A percentile compares a stretch with the other conserved stretches of the same genome.
phyloP scores from a whole-genome alignment of 2,113 vertebrate genomes.

The Meleagris gallopavo region DNA sequence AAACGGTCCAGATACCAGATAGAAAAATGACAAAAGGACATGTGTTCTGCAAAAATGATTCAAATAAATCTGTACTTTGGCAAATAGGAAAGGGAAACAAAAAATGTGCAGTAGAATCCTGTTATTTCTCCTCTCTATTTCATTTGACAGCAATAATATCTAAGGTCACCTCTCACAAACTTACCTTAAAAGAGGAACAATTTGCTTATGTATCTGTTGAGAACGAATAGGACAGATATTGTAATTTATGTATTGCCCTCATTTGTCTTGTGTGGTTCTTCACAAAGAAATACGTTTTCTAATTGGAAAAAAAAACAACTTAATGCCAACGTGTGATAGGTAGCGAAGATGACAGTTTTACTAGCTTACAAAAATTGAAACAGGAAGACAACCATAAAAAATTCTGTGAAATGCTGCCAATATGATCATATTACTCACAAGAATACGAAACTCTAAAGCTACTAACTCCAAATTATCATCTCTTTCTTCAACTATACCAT shows the following conservation, averaged over 20 bases:
- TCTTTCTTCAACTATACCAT: neutral
- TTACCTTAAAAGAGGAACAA: neutral
- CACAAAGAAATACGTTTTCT: neutral
- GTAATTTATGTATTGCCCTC: neutral
- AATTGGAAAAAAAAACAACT: neutral
- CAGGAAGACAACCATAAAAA: neutral
- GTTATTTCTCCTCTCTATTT: neutral
- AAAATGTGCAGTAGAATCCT: neutral
- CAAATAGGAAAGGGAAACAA: conserved; percentile 17
- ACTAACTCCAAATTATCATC: neutral
- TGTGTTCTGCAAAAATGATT: conserved; percentile 22
- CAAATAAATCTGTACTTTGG: conserved; percentile 48
- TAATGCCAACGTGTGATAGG: neutral
- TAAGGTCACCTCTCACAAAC: conserved; percentile 21
- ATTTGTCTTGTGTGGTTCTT: neutral
- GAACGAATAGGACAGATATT: neutral
- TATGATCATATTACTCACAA: neutral
- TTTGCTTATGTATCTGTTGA: neutral
- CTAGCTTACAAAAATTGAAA: conserved; percentile 22
- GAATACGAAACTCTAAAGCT: neutral
- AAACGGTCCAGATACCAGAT: conserved; percentile 1
- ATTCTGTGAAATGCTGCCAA: neutral
- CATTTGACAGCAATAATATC: neutral
- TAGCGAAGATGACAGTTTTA: neutral
- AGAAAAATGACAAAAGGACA: conserved; percentile 38